Percentiles rank a stretch among this genome's conserved stretches.
These are phyloP conservation scores for Enoplosus armatus DNA, from an alignment of 2,797 vertebrate species.

Conservation along the genomic window DNA sequence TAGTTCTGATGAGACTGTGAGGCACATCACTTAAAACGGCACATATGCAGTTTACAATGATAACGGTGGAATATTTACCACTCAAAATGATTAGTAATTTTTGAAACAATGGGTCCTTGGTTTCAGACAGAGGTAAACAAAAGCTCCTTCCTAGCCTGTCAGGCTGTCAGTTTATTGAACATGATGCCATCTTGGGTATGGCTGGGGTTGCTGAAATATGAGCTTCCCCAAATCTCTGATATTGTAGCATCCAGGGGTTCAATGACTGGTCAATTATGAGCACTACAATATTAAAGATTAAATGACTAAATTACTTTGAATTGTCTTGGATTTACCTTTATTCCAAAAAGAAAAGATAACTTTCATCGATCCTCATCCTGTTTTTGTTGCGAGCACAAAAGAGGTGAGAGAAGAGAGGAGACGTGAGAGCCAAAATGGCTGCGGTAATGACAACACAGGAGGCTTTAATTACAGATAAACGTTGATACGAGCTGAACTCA, in stretches of 20 bases:
- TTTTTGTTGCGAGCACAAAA: background rate
- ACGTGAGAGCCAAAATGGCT: constrained; percentile 21
- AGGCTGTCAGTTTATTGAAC: no score
- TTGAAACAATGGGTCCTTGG: background rate
- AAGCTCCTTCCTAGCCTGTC: background rate
- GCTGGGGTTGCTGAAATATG: background rate
- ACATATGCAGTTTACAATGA: background rate
- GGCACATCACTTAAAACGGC: background rate
- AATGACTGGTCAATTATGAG: no score
- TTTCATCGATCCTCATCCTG: no score
- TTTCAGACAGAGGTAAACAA: background rate
- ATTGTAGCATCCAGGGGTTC: background rate
- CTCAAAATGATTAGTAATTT: background rate
- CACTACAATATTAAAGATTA: background rate
- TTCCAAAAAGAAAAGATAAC: background rate
- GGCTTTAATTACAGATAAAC: constrained; percentile 73
- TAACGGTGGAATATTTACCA: background rate
- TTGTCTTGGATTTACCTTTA: background rate
- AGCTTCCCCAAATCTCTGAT: background rate
- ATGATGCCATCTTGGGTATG: background rate
- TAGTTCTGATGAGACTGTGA: background rate
- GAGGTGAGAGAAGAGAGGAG: background rate
- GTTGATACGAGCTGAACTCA: constrained; percentile 64
- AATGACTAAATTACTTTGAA: background rate
- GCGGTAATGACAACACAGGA: constrained; percentile 57